phyloP scores from a whole-genome alignment of 2,113 vertebrate genomes.

The Spea multiplicata region DNA sequence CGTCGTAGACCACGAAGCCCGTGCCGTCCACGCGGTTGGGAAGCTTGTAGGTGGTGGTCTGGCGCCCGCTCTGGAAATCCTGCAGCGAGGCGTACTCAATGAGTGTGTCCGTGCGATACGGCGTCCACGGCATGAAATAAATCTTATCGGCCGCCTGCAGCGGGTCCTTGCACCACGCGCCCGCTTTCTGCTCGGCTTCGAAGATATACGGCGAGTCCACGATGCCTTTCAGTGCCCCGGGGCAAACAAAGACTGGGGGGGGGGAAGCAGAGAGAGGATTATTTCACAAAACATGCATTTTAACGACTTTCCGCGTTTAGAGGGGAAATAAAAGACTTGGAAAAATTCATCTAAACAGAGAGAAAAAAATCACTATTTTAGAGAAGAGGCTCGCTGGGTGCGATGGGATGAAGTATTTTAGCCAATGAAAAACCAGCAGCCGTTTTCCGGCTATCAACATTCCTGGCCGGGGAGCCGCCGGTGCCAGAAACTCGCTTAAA shows the following conservation, averaged over 20 bases:
- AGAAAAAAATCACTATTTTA: conserved; percentile 11
- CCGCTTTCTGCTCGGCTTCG: conserved; percentile 98
- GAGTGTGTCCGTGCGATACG: conserved; percentile 94
- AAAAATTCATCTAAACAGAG: conserved; percentile 21
- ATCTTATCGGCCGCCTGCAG: conserved; percentile 98
- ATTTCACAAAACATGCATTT: conserved; percentile 61
- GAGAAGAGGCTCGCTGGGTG: conserved; percentile 4
- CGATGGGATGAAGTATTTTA: conserved; percentile 9
- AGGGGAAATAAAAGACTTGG: conserved; percentile 57
- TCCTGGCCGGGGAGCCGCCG: too few species aligned
- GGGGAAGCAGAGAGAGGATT: conserved; percentile 78
- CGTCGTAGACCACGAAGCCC: conserved; percentile 97
- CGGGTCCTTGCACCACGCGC: conserved; percentile 98
- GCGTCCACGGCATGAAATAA: conserved; percentile 99
- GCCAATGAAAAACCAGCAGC: conserved; percentile 33
- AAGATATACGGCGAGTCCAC: conserved; percentile 95
- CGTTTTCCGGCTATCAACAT: conserved; percentile 2
- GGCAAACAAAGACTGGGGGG: conserved; percentile 98
- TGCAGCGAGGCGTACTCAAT: conserved; percentile 95
- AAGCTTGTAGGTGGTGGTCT: conserved; percentile 94
- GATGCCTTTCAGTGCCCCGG: conserved; percentile 97
- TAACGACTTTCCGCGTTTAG: conserved; percentile 22
- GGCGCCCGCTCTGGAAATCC: conserved; percentile 90
- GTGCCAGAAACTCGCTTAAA: conserved; percentile 60
- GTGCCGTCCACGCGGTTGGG: conserved; percentile 97